Evolutionary conservation across 2,888 invertebrate genomes (phyloP).

Genomic region (Odontothrips loti): DNA sequence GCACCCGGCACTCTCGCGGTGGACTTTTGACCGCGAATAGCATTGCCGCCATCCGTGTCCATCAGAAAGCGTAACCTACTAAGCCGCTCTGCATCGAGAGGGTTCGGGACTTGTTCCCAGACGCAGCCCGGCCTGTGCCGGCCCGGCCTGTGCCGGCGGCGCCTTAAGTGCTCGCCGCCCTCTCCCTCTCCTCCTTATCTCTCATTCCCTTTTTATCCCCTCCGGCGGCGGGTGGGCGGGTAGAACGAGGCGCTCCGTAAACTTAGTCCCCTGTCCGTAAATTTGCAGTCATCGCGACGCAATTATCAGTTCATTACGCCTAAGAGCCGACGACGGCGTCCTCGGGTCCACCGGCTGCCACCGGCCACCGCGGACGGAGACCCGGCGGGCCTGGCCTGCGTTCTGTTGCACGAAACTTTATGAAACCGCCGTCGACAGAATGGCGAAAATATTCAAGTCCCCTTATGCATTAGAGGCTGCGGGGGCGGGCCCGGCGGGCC

Average conservation of each 20-base stretch:
- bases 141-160: too few species aligned
- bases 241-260: background rate
- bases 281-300: background rate
- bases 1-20: too few species aligned
- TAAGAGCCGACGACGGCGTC: background rate
- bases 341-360: background rate
- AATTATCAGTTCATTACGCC: slow-evolving; percentile 2
- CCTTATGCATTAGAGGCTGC: slow-evolving; percentile 17
- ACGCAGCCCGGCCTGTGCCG: too few species aligned
- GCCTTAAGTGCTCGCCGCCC: too few species aligned
- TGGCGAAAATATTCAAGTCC: slow-evolving; percentile 17
- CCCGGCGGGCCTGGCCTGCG: background rate
- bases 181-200: too few species aligned
- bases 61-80: too few species aligned
- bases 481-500: too few species aligned
- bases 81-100: too few species aligned
- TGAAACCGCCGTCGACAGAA: slow-evolving; percentile 13
- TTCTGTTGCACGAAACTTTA: slow-evolving; percentile 15
- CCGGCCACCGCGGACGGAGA: background rate
- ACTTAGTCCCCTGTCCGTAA: background rate
- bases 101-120: too few species aligned
- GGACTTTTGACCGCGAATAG: too few species aligned
- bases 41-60: too few species aligned
- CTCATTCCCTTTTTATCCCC: too few species aligned
- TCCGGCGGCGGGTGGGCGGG: background rate